Evolutionary conservation across 2,113 vertebrate genomes (phyloP), one percentile per base, ranked within the genome.

Genomic region (Trinectes maculatus): DNA sequence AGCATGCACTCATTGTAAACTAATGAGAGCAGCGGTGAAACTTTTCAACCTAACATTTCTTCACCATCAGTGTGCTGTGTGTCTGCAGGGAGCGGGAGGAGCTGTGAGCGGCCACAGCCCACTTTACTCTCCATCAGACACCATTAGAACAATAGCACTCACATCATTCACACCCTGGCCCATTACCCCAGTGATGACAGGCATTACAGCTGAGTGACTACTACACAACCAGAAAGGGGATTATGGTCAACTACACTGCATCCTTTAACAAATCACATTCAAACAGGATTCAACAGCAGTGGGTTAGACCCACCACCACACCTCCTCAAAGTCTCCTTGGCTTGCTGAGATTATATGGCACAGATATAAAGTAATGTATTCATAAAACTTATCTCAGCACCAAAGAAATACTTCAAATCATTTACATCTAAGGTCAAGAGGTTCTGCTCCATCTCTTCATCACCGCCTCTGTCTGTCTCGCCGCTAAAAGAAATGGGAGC

Each of bases 371-470:
- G 54, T 21, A 24, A 68, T 82, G 42, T 40, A 72, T 75, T 51
- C 26, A 8, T 39, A 63, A 78, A 48, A 68, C 77, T 84, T 65
- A 72, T 78, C 39, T 42, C 25, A 29, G 77, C 72, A 56, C 29
- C 10, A 2, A 26, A 77, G 73, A 49, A 66, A 48, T 46, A 59
- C 76, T 89, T 84, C 29, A 73, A 75, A 79, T 81, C 21, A 69
- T 84, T 84, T 78, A 65, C 68, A 77, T 73, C 24, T 52, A 24
- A 70, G 83, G 78, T 86, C 81, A 76, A 64, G 51, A 72, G 73
- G 70, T 74, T 68, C 33, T 75, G 42, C 67, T 74, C 31, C 61
- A 43, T 55, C 52, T 59, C 47, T 66, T 33, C 44, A 59, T 71
- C 74, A 51, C 52, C 24, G 56, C 69, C 64, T 74, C 54, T 22